Base-by-base conservation (phyloP, 2,888 invertebrate species). In the Ariolimax columbianus region DNA sequence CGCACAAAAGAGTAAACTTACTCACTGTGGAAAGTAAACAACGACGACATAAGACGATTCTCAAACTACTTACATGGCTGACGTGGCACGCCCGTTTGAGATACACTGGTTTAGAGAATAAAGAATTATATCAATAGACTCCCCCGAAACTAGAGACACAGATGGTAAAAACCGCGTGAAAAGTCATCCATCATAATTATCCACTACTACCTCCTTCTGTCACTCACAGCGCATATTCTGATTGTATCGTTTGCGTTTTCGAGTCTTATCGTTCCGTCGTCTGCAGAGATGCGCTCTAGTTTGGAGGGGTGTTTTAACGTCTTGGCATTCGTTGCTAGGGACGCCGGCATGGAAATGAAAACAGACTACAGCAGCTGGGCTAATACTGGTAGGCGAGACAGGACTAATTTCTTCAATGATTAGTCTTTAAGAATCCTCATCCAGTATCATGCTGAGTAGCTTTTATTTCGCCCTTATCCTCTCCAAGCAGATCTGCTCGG, bases 321-420 rank as follows among this genome's bases (percentile, higher is more conserved):
- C 36, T 26, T 23, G 36, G 55, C 70, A 70, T 43, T 38, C 23
- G 23, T 33, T 51, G 19, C 30, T 38, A 19, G 43, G 47, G 11
- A 66, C 6, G 17, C n/a, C 33, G 33, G 40, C 11, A 23, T 43
- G 11, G 19, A 3, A 79, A 40, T 43, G 26, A 79, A 79, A 79
- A 38, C 66, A 70, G 26, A n/a, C 68, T 47, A 26, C 30, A 68
- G 33, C 68, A 80, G 6, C 66, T 80, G 70, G 66, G 40, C 47
- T 23, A 63, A 47, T 47, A 47, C 47, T 47, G 47, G 7, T 47
- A 11, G 9, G 47, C 7, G 47, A 7, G 47, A 47, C n/a, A n/a
- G n/a, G n/a, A n/a, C n/a, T n/a, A n/a, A n/a, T n/a, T n/a, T n/a
- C n/a, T n/a, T n/a, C n/a, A n/a, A n/a, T n/a, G n/a, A n/a, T n/a